Evolutionary conservation across 1,140 invertebrate species (phyloP).

Genomic region (Dolichoris vasculosae): DNA sequence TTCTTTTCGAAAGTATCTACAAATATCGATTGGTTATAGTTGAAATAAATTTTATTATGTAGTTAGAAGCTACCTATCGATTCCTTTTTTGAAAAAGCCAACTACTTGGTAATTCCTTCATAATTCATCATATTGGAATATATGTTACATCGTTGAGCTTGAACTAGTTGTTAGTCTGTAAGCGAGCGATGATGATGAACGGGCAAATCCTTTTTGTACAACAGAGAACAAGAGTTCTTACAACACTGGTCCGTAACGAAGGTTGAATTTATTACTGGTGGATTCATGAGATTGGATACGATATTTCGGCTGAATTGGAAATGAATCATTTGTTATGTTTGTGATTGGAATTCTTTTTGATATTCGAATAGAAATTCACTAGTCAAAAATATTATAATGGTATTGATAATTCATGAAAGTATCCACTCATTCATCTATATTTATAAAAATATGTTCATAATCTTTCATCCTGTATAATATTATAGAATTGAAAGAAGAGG

Average conservation of each 20-base stretch:
- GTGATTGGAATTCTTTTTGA: background rate
- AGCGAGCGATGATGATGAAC: background rate
- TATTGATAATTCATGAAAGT: no score
- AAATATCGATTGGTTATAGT: background rate
- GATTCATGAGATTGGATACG: background rate
- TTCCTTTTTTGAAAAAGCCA: background rate
- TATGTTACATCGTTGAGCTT: background rate
- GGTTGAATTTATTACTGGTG: constrained; percentile 12
- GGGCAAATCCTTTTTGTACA: background rate
- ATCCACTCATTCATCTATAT: no score
- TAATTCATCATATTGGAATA: background rate
- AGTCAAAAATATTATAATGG: background rate
- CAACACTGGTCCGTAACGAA: background rate
- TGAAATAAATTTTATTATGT: background rate
- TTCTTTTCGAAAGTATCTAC: background rate
- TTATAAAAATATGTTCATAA: no score
- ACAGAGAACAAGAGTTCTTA: background rate
- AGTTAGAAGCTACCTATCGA: background rate
- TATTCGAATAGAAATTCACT: background rate
- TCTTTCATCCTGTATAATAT: no score
- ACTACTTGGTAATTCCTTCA: background rate
- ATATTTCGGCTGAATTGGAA: constrained; percentile 3
- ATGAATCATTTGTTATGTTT: constrained; percentile 2
- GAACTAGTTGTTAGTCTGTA: background rate
- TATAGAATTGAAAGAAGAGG: no score